Base-by-base conservation (phyloP, 2,888 invertebrate species). In the Epistrophe grossulariae region DNA sequence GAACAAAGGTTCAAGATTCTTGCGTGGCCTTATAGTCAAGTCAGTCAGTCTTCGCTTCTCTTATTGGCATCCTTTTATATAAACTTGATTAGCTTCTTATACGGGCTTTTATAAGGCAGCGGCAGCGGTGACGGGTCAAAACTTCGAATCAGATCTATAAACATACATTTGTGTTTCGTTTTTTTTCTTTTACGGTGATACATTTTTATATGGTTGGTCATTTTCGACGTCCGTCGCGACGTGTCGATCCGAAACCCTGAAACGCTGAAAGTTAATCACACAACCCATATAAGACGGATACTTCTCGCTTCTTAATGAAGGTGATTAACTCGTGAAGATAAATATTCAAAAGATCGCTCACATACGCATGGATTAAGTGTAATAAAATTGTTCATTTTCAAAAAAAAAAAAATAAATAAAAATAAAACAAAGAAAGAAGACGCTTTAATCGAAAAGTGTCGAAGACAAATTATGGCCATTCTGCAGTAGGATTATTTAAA, bases 241-340 rank as follows among this genome's bases (percentile, higher is more conserved):
- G 38, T 10, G 38, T 38, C n/a, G n/a, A 31, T 35, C 35, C 17
- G 35, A 71, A 57, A 24, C 57, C 59, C 7, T 70, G 24, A 71
- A 70, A 57, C 38, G 74, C 78, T 79, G 71, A 82, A 82, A 74
- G 59, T 82, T 85, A 85, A 85, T 85, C 82, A 85, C 82, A 85
- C 85, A 62, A 70, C 71, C 64, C 50, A 19, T 28, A 82, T 60
- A 87, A 82, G 82, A 87, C 82, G 79, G 76, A 83, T 87, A 87
- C 72, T 72, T 83, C 87, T 83, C 79, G 83, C 87, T 83, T 87
- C 87, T 83, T 87, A 87, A 87, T 87, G 83, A 83, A 87, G 83
- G 83, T 82, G 85, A 87, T 87, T 87, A 87, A 87, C 85, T 87
- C 85, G 8, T 13, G 40, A 57, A 74, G 74, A 82, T 87, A 79